These are phyloP conservation scores for Sesamia nonagrioides DNA, from an alignment of 1,140 invertebrate genomes.

Conservation along the genomic window DNA sequence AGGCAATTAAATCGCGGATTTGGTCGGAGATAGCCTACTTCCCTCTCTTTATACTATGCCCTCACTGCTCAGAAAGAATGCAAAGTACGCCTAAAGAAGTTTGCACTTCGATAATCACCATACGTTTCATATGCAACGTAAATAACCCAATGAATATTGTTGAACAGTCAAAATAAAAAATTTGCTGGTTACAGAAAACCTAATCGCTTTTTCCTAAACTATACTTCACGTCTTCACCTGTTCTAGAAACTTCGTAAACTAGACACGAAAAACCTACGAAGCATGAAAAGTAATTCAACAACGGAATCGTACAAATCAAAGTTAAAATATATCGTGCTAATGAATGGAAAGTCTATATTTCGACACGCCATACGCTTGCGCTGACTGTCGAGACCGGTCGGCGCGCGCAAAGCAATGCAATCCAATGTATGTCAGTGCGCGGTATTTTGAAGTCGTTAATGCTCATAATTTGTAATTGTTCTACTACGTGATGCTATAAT, in stretches of 20 bases:
- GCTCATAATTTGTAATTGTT: neutral
- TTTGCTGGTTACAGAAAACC: no score
- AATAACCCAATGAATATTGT: no score
- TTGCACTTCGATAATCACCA: no score
- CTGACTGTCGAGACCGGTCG: neutral
- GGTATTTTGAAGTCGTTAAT: constrained; percentile 8
- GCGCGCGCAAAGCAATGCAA: constrained; percentile 12
- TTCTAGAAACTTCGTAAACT: constrained; percentile 4
- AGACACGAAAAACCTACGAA: neutral
- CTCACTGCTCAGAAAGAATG: no score
- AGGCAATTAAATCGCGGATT: no score
- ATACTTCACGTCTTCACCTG: no score
- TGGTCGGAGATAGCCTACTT: no score
- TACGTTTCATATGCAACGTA: no score
- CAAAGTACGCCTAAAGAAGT: no score
- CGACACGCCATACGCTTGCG: constrained; percentile 11
- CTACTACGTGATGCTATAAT: neutral
- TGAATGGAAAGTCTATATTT: constrained; percentile 13
- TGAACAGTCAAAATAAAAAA: no score
- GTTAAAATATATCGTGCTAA: neutral
- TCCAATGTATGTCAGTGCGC: constrained; percentile 18
- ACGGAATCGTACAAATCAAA: neutral
- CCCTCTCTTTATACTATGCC: no score
- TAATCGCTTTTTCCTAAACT: no score
- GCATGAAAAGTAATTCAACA: constrained; percentile 2